Evolutionary conservation across 2,797 vertebrate genomes (phyloP).

Genomic region (Loriculus beryllinus): DNA sequence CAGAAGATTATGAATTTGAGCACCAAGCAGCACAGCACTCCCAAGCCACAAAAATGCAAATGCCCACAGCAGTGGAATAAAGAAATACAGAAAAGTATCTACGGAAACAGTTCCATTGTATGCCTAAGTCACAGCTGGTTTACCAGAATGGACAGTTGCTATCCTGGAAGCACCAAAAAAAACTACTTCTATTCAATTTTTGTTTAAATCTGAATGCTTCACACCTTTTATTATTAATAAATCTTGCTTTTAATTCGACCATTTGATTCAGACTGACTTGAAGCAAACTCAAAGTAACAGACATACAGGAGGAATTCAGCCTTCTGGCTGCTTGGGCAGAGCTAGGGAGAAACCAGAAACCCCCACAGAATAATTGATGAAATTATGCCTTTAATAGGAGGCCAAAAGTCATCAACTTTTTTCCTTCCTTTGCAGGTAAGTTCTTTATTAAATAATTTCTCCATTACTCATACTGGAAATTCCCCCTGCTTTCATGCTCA

Average conservation of each 20-base stretch:
- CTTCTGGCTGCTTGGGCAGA: background rate
- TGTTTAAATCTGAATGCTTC: background rate
- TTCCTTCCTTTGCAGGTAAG: background rate
- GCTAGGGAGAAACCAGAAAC: background rate
- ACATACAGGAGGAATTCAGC: background rate
- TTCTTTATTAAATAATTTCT: background rate
- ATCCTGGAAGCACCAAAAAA: background rate
- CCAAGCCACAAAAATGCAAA: conserved; percentile 30
- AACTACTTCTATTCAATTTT: background rate
- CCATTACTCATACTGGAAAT: background rate
- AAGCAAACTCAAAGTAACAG: background rate
- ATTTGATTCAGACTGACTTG: background rate
- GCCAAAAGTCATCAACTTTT: background rate
- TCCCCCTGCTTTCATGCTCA: background rate
- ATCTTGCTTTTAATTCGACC: background rate
- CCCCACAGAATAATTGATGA: background rate
- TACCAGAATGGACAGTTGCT: background rate
- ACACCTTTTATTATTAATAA: background rate
- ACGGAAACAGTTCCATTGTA: background rate
- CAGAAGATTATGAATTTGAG: background rate
- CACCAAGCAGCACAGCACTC: background rate
- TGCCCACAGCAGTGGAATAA: background rate
- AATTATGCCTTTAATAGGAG: background rate
- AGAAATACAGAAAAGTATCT: background rate
- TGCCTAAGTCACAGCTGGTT: background rate